Conservation (phyloP, 1,140 invertebrate genomes). For the Galleria mellonella region DNA sequence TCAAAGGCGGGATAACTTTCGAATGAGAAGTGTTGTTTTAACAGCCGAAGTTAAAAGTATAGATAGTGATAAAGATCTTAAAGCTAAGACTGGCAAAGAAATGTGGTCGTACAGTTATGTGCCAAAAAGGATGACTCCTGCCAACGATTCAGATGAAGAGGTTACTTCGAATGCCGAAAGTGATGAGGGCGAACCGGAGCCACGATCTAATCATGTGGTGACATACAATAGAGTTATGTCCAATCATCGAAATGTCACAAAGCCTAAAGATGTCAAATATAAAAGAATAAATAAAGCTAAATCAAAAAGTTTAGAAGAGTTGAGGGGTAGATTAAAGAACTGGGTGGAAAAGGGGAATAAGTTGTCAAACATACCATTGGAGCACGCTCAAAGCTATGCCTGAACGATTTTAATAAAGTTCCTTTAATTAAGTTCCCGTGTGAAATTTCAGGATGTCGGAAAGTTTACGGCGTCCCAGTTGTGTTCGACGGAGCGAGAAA, state of each 20-base stretch:
- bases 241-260: slow-evolving; percentile 91
- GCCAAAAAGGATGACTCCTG: slow-evolving; percentile 68
- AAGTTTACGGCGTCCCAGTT: background rate
- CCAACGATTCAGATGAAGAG: slow-evolving; percentile 66
- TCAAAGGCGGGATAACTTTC: slow-evolving; percentile 64
- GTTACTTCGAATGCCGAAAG: slow-evolving; percentile 54
- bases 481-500: background rate
- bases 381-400: slow-evolving; percentile 72
- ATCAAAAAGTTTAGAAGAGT: slow-evolving; percentile 89
- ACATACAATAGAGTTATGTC: slow-evolving; percentile 92
- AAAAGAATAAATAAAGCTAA: slow-evolving; percentile 93
- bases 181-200: slow-evolving; percentile 53
- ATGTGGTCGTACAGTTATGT: slow-evolving; percentile 70
- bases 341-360: slow-evolving; percentile 88
- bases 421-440: slow-evolving; percentile 21
- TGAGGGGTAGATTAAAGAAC: slow-evolving; percentile 86
- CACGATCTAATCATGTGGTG: slow-evolving; percentile 77
- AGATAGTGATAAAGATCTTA: slow-evolving; percentile 59
- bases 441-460: background rate
- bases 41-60: slow-evolving; percentile 65
- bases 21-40: slow-evolving; percentile 61
- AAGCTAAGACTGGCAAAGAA: slow-evolving; percentile 46
- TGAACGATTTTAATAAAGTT: slow-evolving; percentile 29
- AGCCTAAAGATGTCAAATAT: slow-evolving; percentile 93
- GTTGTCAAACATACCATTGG: slow-evolving; percentile 60